Base-by-base conservation (phyloP, 37 sponge, comb jelly and placozoan species). In the Halisarca cf. caerulea region DNA sequence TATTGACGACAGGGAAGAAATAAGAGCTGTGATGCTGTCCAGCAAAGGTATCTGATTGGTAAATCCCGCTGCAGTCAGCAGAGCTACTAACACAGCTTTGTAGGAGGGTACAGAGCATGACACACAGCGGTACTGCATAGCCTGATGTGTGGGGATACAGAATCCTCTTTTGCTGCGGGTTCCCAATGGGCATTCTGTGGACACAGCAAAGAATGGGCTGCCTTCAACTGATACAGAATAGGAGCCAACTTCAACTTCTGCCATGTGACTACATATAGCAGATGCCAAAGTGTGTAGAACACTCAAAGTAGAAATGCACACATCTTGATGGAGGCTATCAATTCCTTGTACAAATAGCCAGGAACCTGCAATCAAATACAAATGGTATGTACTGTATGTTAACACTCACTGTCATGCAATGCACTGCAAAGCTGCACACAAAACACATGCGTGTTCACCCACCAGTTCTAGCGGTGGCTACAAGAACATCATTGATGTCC, bases 381-480 rank as follows among this genome's bases (percentile, higher is more conserved):
- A n/a, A n/a, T n/a, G n/a, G n/a, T n/a, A n/a, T n/a, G n/a, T n/a
- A n/a, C n/a, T n/a, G n/a, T n/a, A n/a, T n/a, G n/a, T n/a, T n/a
- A n/a, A n/a, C n/a, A n/a, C n/a, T n/a, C n/a, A n/a, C n/a, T n/a
- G n/a, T n/a, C n/a, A n/a, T n/a, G n/a, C n/a, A n/a, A n/a, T n/a
- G n/a, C n/a, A n/a, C n/a, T n/a, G 11, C 11, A 47, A 14, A 47
- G 51, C 11, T 47, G 51, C 11, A 47, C 51, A 47, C 51, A 47
- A n/a, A 47, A 47, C 73, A 71, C 32, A 71, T 30, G 41, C 32
- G 32, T 47, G 51, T 11, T 14, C 6, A 47, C 51, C 51, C 36
- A 74, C 77, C 77, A 39, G 77, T 74, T 0, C 32, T 5, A 74
- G 24, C 42, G 41, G 77, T 37, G 24, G 77, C 77, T 74, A n/a